Evolutionary conservation across 35 echinoderm and acorn worm species (phyloP).

Genomic region (Ophiothrix spiculata): DNA sequence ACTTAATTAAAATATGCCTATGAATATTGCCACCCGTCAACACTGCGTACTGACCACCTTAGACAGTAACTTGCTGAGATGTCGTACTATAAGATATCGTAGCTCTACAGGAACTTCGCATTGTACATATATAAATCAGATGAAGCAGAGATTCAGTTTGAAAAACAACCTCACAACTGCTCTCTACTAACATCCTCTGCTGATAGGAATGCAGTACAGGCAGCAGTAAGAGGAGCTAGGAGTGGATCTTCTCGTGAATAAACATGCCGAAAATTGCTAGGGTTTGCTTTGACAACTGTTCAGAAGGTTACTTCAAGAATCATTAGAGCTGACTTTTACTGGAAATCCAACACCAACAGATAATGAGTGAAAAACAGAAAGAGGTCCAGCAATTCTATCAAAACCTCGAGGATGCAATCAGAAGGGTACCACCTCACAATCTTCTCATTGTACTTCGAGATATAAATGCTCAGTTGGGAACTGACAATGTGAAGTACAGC

Average conservation of each 20-base stretch:
- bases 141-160: background rate
- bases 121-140: background rate
- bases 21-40: background rate
- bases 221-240: background rate
- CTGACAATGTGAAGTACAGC: background rate
- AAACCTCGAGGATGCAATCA: background rate
- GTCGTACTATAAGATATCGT: background rate
- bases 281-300: background rate
- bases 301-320: background rate
- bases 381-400: background rate
- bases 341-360: background rate
- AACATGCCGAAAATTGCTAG: background rate
- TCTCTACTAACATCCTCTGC: background rate
- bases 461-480: background rate
- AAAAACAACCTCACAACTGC: background rate
- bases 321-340: background rate
- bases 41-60: background rate
- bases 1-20: background rate
- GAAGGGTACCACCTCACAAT: background rate
- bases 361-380: background rate
- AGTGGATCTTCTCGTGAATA: background rate
- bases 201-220: background rate
- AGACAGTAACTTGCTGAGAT: background rate
- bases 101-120: background rate
- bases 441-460: background rate